Percentiles rank a stretch among this genome's conserved stretches.
Evolutionary conservation across 2,888 invertebrate species (phyloP).

Genomic region (Nemotelus nigrinus): DNA sequence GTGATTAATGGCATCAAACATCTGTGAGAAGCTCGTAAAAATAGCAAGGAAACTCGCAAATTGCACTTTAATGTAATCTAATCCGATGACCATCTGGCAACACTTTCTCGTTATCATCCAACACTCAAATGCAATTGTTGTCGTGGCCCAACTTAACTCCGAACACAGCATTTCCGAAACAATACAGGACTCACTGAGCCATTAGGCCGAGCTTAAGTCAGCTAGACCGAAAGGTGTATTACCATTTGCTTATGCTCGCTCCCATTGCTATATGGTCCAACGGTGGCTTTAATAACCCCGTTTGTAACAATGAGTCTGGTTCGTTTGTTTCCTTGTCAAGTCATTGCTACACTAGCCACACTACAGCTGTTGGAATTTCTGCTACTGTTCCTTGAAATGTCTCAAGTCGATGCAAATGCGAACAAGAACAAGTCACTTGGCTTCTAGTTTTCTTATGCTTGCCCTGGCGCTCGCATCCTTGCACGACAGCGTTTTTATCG

Average conservation of each 20-base stretch:
- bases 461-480: background rate
- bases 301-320: background rate
- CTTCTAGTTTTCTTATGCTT: background rate
- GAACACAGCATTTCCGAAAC: background rate
- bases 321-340: background rate
- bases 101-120: background rate
- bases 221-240: conserved; percentile 28
- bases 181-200: conserved; percentile 21
- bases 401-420: conserved; percentile 10
- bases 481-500: conserved; percentile 38
- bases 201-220: conserved; percentile 20
- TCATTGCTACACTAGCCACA: background rate
- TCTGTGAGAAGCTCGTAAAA: too few species aligned
- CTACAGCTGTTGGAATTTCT: too few species aligned
- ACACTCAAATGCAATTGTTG: background rate
- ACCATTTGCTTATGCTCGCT: conserved; percentile 33
- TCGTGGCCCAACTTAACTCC: background rate
- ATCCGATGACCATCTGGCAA: background rate
- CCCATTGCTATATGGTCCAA: conserved; percentile 9
- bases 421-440: background rate
- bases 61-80: too few species aligned
- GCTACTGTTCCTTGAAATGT: background rate
- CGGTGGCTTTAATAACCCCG: background rate
- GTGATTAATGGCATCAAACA: too few species aligned
- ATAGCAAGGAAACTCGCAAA: too few species aligned